phyloP scores from a whole-genome alignment of 2,888 invertebrate genomes.

The Pegoplata infirma region DNA sequence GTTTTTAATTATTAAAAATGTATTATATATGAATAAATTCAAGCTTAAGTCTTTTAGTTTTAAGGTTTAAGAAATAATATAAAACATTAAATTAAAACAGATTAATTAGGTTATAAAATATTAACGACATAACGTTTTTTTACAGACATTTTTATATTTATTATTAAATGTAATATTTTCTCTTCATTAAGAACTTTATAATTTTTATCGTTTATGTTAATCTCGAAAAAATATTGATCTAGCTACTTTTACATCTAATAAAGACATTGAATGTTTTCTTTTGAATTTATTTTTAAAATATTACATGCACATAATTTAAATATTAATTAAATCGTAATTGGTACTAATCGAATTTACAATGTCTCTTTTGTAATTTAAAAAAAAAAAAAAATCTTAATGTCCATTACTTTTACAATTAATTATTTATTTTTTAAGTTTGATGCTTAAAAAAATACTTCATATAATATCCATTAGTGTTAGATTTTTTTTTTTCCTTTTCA shows the following conservation, averaged over 20 bases:
- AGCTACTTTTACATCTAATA: constrained; percentile 54
- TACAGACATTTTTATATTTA: not conserved
- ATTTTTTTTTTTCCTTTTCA: no score
- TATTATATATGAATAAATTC: constrained; percentile 59
- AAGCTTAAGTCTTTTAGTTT: constrained; percentile 66
- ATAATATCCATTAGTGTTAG: no score
- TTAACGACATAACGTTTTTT: not conserved
- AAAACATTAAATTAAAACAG: constrained; percentile 5
- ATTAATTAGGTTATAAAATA: constrained; percentile 18
- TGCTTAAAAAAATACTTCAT: no score
- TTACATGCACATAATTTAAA: constrained; percentile 4
- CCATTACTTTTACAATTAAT: no score
- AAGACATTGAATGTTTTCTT: constrained; percentile 37
- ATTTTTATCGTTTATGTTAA: constrained; percentile 8
- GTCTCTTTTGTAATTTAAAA: not conserved
- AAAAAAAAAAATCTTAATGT: not conserved
- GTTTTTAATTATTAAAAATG: not conserved
- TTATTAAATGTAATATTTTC: not conserved
- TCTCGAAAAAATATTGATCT: constrained; percentile 38
- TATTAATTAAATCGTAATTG: not conserved
- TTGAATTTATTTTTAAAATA: constrained; percentile 3
- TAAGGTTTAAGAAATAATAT: constrained; percentile 38
- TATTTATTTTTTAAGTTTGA: no score
- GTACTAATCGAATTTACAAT: not conserved
- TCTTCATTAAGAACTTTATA: constrained; percentile 2